Percentiles rank a stretch among this genome's conserved stretches.
Conservation (phyloP, 2,797 vertebrate species). For the Aphelocoma californica region DNA sequence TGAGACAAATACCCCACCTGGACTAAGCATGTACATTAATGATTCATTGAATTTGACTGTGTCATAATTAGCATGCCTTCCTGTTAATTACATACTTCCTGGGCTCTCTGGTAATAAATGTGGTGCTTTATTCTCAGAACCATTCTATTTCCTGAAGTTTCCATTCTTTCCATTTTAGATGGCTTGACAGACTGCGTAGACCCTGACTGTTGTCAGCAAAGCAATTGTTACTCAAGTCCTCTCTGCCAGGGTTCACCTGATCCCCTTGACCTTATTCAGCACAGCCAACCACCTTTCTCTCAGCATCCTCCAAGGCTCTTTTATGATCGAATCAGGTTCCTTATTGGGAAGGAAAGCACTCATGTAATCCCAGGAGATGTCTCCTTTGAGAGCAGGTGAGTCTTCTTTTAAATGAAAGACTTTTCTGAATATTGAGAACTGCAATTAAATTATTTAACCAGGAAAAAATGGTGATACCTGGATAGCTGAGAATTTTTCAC, state of each 20-base stretch:
- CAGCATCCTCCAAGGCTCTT: conserved; percentile 83
- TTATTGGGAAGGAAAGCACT: conserved; percentile 90
- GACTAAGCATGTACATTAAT: not conserved
- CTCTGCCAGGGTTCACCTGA: conserved; percentile 93
- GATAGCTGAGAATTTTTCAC: not conserved
- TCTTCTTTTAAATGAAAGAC: not conserved
- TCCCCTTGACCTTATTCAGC: conserved; percentile 89
- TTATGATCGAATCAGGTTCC: conserved; percentile 89
- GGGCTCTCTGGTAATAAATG: not conserved
- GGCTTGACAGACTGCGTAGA: conserved; percentile 92
- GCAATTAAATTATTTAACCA: not conserved
- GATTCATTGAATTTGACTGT: not conserved
- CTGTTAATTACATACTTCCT: not conserved
- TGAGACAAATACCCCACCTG: not conserved
- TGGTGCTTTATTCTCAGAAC: not conserved
- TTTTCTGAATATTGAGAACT: not conserved
- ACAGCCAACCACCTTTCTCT: conserved; percentile 80
- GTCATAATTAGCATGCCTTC: not conserved
- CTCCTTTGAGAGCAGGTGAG: conserved; percentile 91
- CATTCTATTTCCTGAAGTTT: not conserved
- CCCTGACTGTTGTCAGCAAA: conserved; percentile 92
- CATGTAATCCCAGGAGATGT: conserved; percentile 89
- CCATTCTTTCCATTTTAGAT: conserved; percentile 75
- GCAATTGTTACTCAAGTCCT: conserved; percentile 86
- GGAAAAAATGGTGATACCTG: not conserved